These are phyloP conservation scores for Rhinichthys osculus DNA, from an alignment of 2,797 vertebrate species.

Conservation along the genomic window DNA sequence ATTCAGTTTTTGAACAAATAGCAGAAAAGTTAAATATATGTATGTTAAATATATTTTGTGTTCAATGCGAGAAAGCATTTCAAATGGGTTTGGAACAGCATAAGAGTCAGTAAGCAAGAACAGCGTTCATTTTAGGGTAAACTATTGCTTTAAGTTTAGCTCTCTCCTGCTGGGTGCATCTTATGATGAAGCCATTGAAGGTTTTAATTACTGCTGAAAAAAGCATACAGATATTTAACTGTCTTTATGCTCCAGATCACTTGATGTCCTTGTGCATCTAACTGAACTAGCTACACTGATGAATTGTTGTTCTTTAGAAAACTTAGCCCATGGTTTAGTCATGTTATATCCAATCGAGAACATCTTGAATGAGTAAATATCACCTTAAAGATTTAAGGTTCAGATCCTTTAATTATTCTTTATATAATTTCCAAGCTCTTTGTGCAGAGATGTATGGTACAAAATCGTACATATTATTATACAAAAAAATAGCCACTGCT, in stretches of 20 bases:
- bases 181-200: slow-evolving; percentile 59
- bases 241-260: not conserved
- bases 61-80: not conserved
- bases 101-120: not conserved
- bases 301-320: not conserved
- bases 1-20: not conserved
- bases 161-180: slow-evolving; percentile 54
- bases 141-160: slow-evolving; percentile 41
- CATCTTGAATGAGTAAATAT: not conserved
- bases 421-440: not conserved
- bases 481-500: not conserved
- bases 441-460: not conserved
- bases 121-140: not conserved
- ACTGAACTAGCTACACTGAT: not conserved
- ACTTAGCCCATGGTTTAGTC: not conserved
- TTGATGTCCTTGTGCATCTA: not conserved
- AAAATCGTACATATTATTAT: not conserved
- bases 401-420: not conserved
- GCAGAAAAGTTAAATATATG: not conserved
- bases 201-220: slow-evolving; percentile 42
- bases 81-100: not conserved
- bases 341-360: not conserved
- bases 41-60: not conserved
- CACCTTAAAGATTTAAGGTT: not conserved
- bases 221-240: not conserved